phyloP scores from a whole-genome alignment of 2,797 vertebrate species.

The Eulemur albifrons region DNA sequence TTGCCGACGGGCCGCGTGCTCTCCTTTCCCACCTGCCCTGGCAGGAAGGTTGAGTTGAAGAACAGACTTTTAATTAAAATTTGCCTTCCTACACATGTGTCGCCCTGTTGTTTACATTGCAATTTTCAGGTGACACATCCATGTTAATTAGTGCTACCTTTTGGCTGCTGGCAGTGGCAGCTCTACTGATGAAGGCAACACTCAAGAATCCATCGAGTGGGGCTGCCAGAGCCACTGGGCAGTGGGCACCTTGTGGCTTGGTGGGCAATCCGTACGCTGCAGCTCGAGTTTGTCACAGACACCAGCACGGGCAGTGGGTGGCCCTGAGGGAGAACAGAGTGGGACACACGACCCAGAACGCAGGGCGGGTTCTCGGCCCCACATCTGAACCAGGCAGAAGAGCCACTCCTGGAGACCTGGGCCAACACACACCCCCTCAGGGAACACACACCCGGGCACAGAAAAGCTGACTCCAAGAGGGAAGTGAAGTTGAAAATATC shows the following conservation, averaged over 20 bases:
- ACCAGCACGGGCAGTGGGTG: not conserved
- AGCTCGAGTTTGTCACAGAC: fast-evolving
- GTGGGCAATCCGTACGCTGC: not conserved
- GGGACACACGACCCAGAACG: not conserved
- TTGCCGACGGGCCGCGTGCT: not conserved
- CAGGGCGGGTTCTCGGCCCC: not conserved
- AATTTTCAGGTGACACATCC: slow-evolving; percentile 29
- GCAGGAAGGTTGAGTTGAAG: not conserved
- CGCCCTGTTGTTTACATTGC: not conserved
- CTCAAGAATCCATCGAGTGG: not conserved
- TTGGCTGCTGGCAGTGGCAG: not conserved
- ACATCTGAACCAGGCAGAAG: not conserved
- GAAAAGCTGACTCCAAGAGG: not conserved
- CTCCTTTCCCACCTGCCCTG: not conserved
- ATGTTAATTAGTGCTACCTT: slow-evolving; percentile 30
- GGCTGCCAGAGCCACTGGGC: not conserved
- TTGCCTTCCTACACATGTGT: not conserved
- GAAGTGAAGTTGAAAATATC: not conserved
- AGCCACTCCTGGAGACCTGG: not conserved
- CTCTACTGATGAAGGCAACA: not conserved
- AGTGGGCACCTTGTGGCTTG: not conserved
- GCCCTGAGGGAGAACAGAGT: not conserved
- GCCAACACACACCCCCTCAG: not conserved
- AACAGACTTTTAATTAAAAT: slow-evolving; percentile 68
- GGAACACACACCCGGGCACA: not conserved